phyloP scores from a whole-genome alignment of 2,888 invertebrate species.

The Molanna angustata region DNA sequence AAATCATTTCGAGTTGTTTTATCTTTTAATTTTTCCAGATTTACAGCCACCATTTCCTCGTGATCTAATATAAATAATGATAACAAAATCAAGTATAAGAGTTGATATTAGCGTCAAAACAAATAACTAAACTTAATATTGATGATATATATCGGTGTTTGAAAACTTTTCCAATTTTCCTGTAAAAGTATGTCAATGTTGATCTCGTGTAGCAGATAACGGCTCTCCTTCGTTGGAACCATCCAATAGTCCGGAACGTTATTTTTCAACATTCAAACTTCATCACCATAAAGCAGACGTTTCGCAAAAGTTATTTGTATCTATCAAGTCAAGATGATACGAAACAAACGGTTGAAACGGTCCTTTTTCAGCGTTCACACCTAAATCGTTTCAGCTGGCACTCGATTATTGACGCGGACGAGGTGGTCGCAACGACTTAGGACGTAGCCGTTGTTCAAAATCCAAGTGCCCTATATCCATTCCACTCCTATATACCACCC shows the following conservation, averaged over 20 bases:
- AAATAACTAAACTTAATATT: too few species aligned
- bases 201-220: conserved; percentile 25
- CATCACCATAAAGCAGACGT: too few species aligned
- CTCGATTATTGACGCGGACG: not conserved
- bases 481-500: not conserved
- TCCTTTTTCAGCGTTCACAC: not conserved
- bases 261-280: not conserved
- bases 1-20: too few species aligned
- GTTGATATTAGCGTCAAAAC: too few species aligned
- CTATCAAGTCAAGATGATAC: too few species aligned
- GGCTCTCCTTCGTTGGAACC: conserved; percentile 9
- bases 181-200: conserved; percentile 27
- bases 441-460: conserved; percentile 24
- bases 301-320: too few species aligned
- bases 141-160: too few species aligned
- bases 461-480: conserved; percentile 16
- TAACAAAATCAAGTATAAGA: too few species aligned
- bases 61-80: too few species aligned
- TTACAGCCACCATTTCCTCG: too few species aligned
- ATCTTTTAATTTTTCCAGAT: too few species aligned
- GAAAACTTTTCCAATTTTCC: conserved; percentile 28
- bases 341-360: not conserved
- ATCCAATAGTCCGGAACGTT: conserved; percentile 28
- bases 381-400: not conserved
- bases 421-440: not conserved